A percentile compares a stretch with the other conserved stretches of the same genome.
Evolutionary conservation across 2,888 invertebrate genomes (phyloP).

Genomic region (Muschampia plurimacula): DNA sequence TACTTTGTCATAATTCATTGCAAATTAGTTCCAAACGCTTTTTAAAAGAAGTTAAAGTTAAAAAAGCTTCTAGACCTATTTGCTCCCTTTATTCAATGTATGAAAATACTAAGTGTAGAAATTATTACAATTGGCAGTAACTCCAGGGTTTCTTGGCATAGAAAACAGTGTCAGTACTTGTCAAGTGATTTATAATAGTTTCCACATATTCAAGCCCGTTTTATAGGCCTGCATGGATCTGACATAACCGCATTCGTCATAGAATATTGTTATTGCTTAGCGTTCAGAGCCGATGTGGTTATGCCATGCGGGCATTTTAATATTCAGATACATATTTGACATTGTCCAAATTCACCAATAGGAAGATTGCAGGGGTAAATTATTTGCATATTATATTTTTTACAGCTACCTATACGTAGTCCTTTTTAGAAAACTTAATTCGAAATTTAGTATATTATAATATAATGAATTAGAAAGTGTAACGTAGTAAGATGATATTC

Average conservation of each 20-base stretch:
- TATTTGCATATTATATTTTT: no score
- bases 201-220: constrained; percentile 27
- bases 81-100: constrained; percentile 15
- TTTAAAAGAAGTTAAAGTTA: no score
- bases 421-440: no score
- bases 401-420: no score
- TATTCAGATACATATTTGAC: no score
- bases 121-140: constrained; percentile 38
- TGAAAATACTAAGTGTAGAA: constrained; percentile 26
- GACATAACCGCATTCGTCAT: constrained; percentile 30
- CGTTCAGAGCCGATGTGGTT: constrained; percentile 22
- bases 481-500: no score
- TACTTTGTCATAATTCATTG: no score
- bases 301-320: not conserved
- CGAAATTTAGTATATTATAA: no score
- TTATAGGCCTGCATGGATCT: constrained; percentile 26
- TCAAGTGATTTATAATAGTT: constrained; percentile 36
- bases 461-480: no score
- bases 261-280: constrained; percentile 28
- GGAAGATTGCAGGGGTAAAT: no score
- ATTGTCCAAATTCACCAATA: no score
- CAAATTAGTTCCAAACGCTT: not conserved
- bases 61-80: not conserved
- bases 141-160: constrained; percentile 28
- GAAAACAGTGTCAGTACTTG: constrained; percentile 34